Percentiles rank a stretch among this genome's conserved stretches.
phyloP scores from a whole-genome alignment of 2,113 vertebrate genomes.

The Nyctereutes procyonoides region DNA sequence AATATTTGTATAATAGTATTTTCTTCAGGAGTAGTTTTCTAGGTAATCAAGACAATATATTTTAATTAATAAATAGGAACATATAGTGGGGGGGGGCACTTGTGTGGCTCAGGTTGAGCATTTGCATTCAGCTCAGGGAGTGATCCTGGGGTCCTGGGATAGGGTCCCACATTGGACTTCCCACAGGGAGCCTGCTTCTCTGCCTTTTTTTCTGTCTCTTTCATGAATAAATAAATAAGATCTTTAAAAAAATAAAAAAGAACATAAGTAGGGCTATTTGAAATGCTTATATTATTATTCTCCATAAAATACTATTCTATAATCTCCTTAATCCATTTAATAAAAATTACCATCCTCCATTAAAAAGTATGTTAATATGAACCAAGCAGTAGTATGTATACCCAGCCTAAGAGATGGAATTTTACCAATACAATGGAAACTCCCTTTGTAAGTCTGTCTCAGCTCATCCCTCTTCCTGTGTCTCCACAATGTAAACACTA shows the following conservation, averaged over 20 bases:
- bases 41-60: constrained; percentile 17
- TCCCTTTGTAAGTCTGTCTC: not conserved
- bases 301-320: not conserved
- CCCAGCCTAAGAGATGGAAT: not conserved
- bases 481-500: not conserved
- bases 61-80: constrained; percentile 44
- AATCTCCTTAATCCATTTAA: constrained; percentile 7
- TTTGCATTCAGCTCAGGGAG: too few relatives aligned
- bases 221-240: too few relatives aligned
- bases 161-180: too few relatives aligned
- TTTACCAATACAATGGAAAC: not conserved
- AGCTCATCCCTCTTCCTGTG: not conserved
- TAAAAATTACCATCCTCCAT: constrained; percentile 7
- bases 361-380: constrained; percentile 36
- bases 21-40: constrained; percentile 25
- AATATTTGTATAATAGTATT: constrained; percentile 4
- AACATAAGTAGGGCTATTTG: not conserved
- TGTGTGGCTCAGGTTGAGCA: too few relatives aligned
- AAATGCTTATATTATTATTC: constrained; percentile 35
- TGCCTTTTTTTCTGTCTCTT: too few relatives aligned
- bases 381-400: not conserved
- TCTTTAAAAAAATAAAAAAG: not conserved
- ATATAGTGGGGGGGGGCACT: not conserved
- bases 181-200: too few relatives aligned
- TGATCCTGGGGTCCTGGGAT: too few relatives aligned